Conservation (phyloP, 2,797 vertebrate species). For the Anomalospiza imberbis region DNA sequence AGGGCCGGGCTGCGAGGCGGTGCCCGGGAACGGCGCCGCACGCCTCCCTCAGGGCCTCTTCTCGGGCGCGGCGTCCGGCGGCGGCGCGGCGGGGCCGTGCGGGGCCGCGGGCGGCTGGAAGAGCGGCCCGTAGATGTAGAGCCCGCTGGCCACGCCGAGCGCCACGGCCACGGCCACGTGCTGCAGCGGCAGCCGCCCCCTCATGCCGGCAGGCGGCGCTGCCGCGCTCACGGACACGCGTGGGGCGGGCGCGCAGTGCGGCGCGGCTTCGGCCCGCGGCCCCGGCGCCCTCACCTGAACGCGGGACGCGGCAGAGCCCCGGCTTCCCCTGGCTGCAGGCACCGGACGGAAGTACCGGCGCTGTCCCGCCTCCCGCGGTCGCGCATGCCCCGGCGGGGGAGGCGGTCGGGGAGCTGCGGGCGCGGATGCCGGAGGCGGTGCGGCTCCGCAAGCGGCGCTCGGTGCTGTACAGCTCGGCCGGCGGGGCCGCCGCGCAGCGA, state of each 20-base stretch:
- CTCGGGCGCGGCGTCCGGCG: neutral
- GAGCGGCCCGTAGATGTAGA: conserved; percentile 88
- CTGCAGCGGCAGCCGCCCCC: neutral
- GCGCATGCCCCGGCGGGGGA: neutral
- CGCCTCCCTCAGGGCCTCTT: neutral
- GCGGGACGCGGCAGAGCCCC: neutral
- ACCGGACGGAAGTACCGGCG: neutral
- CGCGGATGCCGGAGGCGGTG: neutral
- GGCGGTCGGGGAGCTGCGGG: neutral
- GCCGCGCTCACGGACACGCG: neutral
- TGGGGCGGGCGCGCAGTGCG: neutral
- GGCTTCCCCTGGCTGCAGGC: neutral
- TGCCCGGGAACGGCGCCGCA: neutral
- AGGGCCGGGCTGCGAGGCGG: neutral
- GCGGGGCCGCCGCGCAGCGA: neutral
- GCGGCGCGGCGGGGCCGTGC: neutral
- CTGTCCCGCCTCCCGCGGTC: neutral
- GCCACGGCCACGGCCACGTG: conserved; percentile 21
- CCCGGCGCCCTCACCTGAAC: neutral
- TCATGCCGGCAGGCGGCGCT: neutral
- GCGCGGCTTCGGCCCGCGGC: neutral
- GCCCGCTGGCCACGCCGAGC: conserved; percentile 82
- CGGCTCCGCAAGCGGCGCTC: neutral
- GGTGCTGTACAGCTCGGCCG: neutral
- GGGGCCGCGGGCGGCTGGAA: conserved; percentile 59